Conservation (phyloP, 2,113 vertebrate species). For the Plotosus lineatus region DNA sequence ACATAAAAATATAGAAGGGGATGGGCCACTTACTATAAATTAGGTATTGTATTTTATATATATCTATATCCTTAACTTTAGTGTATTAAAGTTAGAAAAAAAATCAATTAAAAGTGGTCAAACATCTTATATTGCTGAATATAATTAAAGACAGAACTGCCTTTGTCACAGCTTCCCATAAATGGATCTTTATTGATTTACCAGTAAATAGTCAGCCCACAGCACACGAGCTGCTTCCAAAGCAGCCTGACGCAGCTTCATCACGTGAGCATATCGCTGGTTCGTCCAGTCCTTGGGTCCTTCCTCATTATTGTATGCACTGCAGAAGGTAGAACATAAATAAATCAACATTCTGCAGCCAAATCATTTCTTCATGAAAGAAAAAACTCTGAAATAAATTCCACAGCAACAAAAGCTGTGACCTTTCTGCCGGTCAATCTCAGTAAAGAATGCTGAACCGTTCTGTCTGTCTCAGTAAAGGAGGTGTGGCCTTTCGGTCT, state of each 20-base stretch:
- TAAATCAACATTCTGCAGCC: neutral
- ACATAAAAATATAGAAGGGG: too few species aligned
- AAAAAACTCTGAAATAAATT: neutral
- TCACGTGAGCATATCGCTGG: conserved; percentile 83
- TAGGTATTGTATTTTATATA: too few species aligned
- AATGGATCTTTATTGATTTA: too few species aligned
- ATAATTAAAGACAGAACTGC: too few species aligned
- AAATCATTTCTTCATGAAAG: neutral
- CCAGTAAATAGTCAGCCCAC: conserved; percentile 91
- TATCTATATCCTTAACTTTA: too few species aligned
- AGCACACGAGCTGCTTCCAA: conserved; percentile 82
- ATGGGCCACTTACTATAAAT: too few species aligned
- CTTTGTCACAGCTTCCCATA: too few species aligned
- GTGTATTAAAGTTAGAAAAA: too few species aligned
- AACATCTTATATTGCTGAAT: too few species aligned
- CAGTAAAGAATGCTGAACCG: neutral
- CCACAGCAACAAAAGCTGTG: too few species aligned
- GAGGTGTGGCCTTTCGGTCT: neutral
- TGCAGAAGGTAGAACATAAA: conserved; percentile 44
- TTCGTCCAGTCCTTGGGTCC: conserved; percentile 87
- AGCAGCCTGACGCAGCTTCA: conserved; percentile 87
- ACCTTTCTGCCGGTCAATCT: too few species aligned
- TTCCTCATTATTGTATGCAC: conserved; percentile 76
- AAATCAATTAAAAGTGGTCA: too few species aligned
- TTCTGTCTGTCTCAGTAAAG: neutral